These are phyloP conservation scores for Crocidura indochinensis DNA, from an alignment of 2,797 vertebrate genomes.

Conservation along the genomic window DNA sequence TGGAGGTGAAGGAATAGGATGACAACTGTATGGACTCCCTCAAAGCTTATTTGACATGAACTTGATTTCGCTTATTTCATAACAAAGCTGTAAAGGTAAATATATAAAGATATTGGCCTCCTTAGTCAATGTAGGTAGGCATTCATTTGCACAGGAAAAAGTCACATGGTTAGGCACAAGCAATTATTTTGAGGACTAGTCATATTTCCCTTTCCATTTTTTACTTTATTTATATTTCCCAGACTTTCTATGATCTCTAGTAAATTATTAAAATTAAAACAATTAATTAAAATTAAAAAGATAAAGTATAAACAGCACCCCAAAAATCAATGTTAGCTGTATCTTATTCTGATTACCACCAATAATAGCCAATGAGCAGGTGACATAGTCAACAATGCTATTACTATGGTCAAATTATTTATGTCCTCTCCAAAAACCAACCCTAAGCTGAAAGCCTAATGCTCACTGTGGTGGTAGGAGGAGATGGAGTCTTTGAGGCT, in stretches of 20 bases:
- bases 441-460: not conserved
- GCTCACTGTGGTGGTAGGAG: not conserved
- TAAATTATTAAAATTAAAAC: not conserved
- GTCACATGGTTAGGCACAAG: not conserved
- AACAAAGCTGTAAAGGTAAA: not conserved
- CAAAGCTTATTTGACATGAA: conserved; percentile 23
- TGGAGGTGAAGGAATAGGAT: not conserved
- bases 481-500: not conserved
- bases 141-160: not conserved
- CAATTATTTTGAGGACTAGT: conserved; percentile 23
- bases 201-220: not conserved
- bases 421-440: not conserved
- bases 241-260: conserved; percentile 11
- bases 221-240: conserved; percentile 4
- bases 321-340: not conserved
- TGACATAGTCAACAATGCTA: not conserved
- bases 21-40: not conserved
- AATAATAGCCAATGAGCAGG: not conserved
- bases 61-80: not conserved
- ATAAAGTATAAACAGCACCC: not conserved
- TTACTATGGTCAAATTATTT: not conserved
- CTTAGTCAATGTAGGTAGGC: not conserved
- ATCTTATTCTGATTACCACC: no score
- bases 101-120: not conserved
- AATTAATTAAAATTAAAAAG: no score